These are phyloP conservation scores for Petrosia ficiformis DNA, from an alignment of 37 sponge, comb jelly and placozoan genomes.

Conservation along the genomic window DNA sequence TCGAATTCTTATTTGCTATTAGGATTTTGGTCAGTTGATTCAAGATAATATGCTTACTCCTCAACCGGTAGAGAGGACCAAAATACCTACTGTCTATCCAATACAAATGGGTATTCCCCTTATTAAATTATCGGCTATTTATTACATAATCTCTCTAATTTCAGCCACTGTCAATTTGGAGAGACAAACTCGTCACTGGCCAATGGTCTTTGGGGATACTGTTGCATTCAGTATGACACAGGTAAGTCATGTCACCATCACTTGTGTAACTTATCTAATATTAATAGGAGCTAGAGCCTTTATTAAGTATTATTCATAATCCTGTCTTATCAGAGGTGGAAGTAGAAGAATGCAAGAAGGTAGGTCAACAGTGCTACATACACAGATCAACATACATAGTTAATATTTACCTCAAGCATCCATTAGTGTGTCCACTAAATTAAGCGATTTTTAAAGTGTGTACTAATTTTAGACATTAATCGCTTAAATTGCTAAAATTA, in stretches of 20 bases:
- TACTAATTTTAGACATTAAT: no score
- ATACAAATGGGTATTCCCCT: constrained; percentile 41
- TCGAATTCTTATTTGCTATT: background rate
- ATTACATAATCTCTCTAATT: background rate
- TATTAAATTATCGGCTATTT: background rate
- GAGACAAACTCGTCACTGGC: constrained; percentile 73
- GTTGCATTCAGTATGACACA: constrained; percentile 59
- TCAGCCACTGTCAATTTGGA: constrained; percentile 53
- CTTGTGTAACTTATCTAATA: background rate
- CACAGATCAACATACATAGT: no score
- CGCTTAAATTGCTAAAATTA: no score
- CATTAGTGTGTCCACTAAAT: no score
- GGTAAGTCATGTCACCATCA: background rate
- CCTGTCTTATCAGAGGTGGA: constrained; percentile 34
- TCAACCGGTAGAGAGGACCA: constrained; percentile 53
- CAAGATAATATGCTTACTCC: constrained; percentile 41
- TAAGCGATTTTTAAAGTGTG: no score
- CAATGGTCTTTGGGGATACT: constrained; percentile 70
- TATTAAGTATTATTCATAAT: constrained; percentile 29
- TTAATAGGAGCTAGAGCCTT: constrained; percentile 66
- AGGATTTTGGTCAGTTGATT: constrained; percentile 86
- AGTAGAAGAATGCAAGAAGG: constrained; percentile 57
- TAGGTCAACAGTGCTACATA: no score
- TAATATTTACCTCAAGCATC: no score
- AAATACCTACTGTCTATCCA: constrained; percentile 43